Evolutionary conservation across 1,140 invertebrate species (phyloP).

Genomic region (Drosophila trapezifrons): DNA sequence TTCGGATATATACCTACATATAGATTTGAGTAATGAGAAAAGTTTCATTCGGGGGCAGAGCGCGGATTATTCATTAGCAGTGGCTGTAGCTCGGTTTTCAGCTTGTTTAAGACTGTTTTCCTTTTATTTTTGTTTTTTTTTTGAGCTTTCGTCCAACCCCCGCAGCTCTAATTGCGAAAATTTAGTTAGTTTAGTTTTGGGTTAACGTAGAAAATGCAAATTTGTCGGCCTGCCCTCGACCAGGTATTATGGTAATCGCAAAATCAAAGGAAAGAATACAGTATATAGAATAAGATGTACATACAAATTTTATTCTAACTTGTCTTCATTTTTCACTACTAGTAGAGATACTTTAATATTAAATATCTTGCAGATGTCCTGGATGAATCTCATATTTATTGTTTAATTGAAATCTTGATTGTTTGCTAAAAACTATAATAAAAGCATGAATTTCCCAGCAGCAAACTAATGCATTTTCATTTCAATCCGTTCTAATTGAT

Average conservation of each 20-base stretch:
- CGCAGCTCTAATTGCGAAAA: slow-evolving; percentile 24
- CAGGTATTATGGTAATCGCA: not conserved
- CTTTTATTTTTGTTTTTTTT: slow-evolving; percentile 10
- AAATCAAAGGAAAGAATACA: not conserved
- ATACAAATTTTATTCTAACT: no score
- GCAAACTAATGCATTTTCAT: no score
- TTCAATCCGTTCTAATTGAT: not conserved
- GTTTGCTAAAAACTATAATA: not conserved
- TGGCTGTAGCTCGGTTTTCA: slow-evolving; percentile 9
- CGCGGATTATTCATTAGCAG: slow-evolving; percentile 55
- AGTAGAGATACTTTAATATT: no score
- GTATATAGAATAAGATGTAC: no score
- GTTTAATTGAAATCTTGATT: not conserved
- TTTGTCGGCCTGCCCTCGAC: not conserved
- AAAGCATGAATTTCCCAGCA: not conserved
- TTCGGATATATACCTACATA: slow-evolving; percentile 25
- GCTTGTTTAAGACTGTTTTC: not conserved
- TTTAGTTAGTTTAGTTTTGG: slow-evolving; percentile 17
- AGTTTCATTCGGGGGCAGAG: slow-evolving; percentile 35
- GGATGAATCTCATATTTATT: slow-evolving; percentile 43
- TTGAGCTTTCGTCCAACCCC: not conserved
- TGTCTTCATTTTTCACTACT: not conserved
- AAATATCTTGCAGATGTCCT: slow-evolving; percentile 49
- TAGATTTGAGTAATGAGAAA: slow-evolving; percentile 54
- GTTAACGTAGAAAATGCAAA: not conserved